These are phyloP conservation scores for Platyura marginata DNA, from an alignment of 1,140 invertebrate species.

Conservation along the genomic window DNA sequence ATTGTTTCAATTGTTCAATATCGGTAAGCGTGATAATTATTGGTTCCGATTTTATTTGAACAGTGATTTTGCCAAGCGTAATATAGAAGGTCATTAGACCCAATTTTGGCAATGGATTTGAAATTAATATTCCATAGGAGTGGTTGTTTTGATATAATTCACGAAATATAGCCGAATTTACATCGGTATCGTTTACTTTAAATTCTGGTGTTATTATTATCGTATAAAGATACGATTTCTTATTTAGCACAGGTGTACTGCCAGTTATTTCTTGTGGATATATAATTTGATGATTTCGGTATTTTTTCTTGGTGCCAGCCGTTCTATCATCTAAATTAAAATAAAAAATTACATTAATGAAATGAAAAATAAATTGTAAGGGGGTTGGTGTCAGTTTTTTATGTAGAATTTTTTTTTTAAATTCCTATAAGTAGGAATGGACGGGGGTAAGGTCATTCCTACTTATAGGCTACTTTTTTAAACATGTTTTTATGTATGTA, in stretches of 20 bases:
- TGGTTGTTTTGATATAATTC: conserved; percentile 13
- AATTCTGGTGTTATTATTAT: conserved; percentile 12
- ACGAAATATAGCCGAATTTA: conserved; percentile 16
- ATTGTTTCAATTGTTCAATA: conserved; percentile 25
- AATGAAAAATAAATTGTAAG: too few species aligned
- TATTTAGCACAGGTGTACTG: conserved; percentile 11
- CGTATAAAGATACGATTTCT: conserved; percentile 13
- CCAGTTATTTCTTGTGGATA: conserved; percentile 13
- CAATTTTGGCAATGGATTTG: conserved; percentile 32
- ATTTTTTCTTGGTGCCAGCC: conserved; percentile 48
- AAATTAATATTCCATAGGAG: conserved; percentile 38
- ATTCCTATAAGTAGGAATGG: too few species aligned
- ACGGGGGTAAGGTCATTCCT: too few species aligned
- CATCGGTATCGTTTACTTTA: conserved; percentile 4
- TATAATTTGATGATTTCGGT: conserved; percentile 51
- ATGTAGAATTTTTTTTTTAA: too few species aligned
- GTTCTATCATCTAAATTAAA: conserved; percentile 2
- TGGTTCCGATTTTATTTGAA: conserved; percentile 30
- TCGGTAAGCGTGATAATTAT: conserved; percentile 30
- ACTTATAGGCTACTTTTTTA: too few species aligned
- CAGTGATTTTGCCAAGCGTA: conserved; percentile 56
- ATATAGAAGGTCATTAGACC: conserved; percentile 73
- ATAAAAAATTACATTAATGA: too few species aligned
- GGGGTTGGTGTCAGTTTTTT: too few species aligned
- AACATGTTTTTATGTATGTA: too few species aligned